Evolutionary conservation across 1,140 invertebrate species (phyloP).

Genomic region (Ganaspis sp.): DNA sequence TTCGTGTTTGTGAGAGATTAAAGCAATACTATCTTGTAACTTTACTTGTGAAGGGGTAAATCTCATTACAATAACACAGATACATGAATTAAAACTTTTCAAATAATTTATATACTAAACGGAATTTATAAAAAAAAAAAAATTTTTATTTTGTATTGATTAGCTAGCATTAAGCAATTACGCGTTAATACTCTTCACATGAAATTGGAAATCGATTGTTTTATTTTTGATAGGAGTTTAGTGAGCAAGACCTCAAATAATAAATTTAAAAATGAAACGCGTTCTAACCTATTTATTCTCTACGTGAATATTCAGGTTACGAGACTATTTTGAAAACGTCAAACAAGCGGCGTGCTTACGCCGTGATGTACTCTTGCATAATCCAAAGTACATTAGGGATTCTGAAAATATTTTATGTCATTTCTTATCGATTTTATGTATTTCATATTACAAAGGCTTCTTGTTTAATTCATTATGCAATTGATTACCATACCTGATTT

Average conservation of each 20-base stretch:
- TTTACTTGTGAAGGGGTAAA: not conserved
- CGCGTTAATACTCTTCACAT: not conserved
- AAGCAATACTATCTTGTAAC: not conserved
- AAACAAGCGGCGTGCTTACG: slow-evolving; percentile 8
- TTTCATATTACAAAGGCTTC: not conserved
- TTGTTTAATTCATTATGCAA: not conserved
- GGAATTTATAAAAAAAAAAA: not conserved
- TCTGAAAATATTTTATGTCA: slow-evolving; percentile 17
- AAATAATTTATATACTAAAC: not conserved
- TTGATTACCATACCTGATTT: too few species aligned
- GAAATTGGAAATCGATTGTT: not conserved
- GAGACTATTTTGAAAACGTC: slow-evolving; percentile 27
- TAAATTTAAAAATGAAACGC: not conserved
- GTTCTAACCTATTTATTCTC: not conserved
- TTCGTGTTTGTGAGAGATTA: not conserved
- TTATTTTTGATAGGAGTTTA: not conserved
- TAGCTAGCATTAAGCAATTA: slow-evolving; percentile 6
- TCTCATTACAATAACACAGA: not conserved
- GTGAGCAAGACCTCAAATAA: not conserved
- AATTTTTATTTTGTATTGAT: not conserved
- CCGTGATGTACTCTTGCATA: not conserved
- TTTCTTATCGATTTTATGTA: not conserved
- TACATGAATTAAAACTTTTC: not conserved
- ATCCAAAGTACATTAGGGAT: not conserved
- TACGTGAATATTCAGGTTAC: slow-evolving; percentile 6